Conservation (phyloP, 2,888 invertebrate species). For the Drosophila nigricruria region DNA sequence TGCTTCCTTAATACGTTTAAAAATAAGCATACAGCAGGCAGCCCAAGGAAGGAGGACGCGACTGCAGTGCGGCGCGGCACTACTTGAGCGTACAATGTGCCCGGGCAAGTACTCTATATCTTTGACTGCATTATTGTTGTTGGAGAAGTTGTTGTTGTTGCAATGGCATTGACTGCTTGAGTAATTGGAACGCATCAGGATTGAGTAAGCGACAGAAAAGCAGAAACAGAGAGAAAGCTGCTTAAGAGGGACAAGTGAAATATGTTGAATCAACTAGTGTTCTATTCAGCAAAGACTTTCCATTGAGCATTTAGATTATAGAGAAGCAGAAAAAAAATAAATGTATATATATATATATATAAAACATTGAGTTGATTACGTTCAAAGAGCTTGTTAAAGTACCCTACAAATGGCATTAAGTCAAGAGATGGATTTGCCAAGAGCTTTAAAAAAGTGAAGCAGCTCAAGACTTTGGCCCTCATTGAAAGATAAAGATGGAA, state of each 20-base stretch:
- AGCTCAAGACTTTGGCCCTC: not conserved
- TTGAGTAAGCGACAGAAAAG: conserved; percentile 17
- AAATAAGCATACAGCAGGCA: conserved; percentile 61
- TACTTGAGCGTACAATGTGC: conserved; percentile 65
- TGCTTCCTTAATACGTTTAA: conserved; percentile 74
- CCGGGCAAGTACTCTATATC: conserved; percentile 16
- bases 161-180: conserved; percentile 72
- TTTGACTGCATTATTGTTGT: conserved; percentile 27
- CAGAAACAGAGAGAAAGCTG: not conserved
- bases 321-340: not conserved
- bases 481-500: not conserved
- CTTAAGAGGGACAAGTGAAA: conserved; percentile 3
- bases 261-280: conserved; percentile 22
- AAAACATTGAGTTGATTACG: conserved; percentile 20
- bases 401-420: conserved; percentile 2
- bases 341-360: no score
- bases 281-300: conserved; percentile 7
- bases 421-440: not conserved
- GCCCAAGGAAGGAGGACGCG: conserved; percentile 25
- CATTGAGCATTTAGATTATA: conserved; percentile 22
- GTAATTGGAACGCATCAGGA: conserved; percentile 67
- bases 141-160: conserved; percentile 3
- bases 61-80: conserved; percentile 6
- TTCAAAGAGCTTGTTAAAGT: conserved; percentile 13
- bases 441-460: not conserved